Conservation (phyloP, 2,888 invertebrate species). For the Drosophila buzzatii region DNA sequence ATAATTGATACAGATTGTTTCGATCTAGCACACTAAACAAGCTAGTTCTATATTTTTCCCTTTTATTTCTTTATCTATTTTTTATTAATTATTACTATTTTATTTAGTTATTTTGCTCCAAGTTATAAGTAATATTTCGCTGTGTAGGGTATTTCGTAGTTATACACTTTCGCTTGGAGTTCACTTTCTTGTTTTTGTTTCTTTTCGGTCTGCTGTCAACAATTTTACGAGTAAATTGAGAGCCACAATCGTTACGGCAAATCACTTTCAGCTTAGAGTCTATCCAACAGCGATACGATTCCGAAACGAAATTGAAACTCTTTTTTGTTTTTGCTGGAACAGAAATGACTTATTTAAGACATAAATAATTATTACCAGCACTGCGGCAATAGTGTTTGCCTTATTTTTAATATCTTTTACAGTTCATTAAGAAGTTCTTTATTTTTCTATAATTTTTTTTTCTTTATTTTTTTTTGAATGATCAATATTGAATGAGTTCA, state of each 20-base stretch:
- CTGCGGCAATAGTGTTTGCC: neutral
- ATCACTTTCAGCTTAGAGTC: constrained; percentile 69
- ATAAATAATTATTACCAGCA: constrained; percentile 13
- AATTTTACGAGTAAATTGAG: constrained; percentile 72
- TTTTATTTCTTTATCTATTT: neutral
- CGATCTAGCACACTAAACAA: neutral
- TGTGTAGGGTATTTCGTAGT: neutral
- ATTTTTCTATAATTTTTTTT: neutral
- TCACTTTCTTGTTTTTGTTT: constrained; percentile 21
- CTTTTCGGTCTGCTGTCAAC: constrained; percentile 51
- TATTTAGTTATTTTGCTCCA: neutral
- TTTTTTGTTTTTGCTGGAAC: constrained; percentile 14
- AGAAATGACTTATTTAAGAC: constrained; percentile 19
- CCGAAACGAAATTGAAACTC: constrained; percentile 42
- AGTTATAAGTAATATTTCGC: too few relatives aligned
- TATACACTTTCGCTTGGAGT: too few relatives aligned
- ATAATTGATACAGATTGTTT: neutral
- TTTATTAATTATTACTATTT: neutral
- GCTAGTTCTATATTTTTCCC: rapidly evolving
- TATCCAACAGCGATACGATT: constrained; percentile 32
- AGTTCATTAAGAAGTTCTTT: constrained; percentile 29
- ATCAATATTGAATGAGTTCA: constrained; percentile 57
- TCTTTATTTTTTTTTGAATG: constrained; percentile 1
- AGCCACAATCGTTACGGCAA: constrained; percentile 72
- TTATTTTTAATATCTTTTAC: constrained; percentile 29